Base-by-base conservation (phyloP, 1,140 invertebrate species). In the Danaus melanippus region DNA sequence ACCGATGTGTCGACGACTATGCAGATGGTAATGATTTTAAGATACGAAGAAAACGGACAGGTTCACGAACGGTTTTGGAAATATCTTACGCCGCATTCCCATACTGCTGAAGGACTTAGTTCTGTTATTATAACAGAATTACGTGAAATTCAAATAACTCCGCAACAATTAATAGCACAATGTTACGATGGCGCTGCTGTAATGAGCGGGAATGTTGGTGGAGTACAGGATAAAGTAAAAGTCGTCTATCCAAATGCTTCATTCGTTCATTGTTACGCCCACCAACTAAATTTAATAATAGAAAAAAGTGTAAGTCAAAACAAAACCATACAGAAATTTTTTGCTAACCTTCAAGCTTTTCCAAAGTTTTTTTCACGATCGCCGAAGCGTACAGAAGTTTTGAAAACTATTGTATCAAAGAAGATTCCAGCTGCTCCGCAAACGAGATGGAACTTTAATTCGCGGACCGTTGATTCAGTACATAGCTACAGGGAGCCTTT, bases 211-310 rank as follows among this genome's bases (percentile, higher is more conserved):
- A 21, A 21, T 21, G 17, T 21, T 21, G 17, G 17, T 21, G 17
- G 5, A 21, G 17, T 21, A 21, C 17, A 21, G 17, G 17, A 1
- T 21, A 21, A 21, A 21, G 17, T 21, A 21, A 21, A 21, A 21
- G 17, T 10, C 12, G 40, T 55, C 46, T 55, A 55, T 17, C 53
- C 53, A 55, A 42, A 55, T 55, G 53, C 53, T 55, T 55, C 21
- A 42, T 48, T 42, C 40, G 40, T 55, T 42, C 53, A 55, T 48
- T 55, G 53, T 55, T 55, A 55, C 53, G 53, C 53, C 32, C 53
- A 55, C 40, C 53, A 55, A 48, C 53, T 48, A 15, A 55, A 48
- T 55, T 47, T 55, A 55, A 55, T 55, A 48, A 42, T 55, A 55
- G 53, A 55, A 55, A 55, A 55, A 55, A 17, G 53, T 48, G 32